These are phyloP conservation scores for Brachionus angularis DNA, from an alignment of 1,140 invertebrate species.

Conservation along the genomic window DNA sequence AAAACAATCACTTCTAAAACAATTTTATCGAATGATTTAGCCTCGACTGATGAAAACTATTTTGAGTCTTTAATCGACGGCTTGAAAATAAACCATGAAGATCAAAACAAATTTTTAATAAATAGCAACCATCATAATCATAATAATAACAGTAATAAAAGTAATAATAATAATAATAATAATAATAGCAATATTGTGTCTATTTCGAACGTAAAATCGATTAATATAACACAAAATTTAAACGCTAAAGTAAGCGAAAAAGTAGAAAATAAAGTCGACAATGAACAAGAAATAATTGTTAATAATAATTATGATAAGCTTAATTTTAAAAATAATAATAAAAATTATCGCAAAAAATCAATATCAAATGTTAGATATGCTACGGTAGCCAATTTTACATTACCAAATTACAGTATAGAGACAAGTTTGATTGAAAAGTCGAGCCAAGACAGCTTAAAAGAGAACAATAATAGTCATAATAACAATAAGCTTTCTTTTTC, in stretches of 20 bases:
- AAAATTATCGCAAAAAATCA: neutral
- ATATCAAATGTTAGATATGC: neutral
- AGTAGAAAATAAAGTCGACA: slow-evolving; percentile 8
- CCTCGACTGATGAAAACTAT: too few species aligned
- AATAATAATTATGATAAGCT: neutral
- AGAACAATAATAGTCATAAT: too few species aligned
- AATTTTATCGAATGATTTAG: too few species aligned
- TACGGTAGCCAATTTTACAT: slow-evolving; percentile 14
- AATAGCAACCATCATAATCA: too few species aligned
- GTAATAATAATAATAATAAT: neutral
- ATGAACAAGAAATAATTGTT: neutral
- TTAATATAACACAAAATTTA: slow-evolving; percentile 23
- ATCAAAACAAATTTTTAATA: too few species aligned
- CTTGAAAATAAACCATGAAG: too few species aligned
- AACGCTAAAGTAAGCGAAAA: slow-evolving; percentile 4
- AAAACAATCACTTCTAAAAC: neutral
- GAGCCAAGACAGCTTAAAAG: too few species aligned
- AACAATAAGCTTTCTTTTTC: neutral
- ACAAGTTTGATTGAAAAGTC: too few species aligned
- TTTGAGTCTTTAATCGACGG: too few species aligned
- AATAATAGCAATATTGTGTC: neutral
- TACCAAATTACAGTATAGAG: neutral
- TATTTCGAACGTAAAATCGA: neutral
- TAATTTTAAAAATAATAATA: too few species aligned
- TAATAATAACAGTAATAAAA: too few species aligned